phyloP scores from a whole-genome alignment of 2,888 invertebrate genomes.

The Cryptus viduatorius region DNA sequence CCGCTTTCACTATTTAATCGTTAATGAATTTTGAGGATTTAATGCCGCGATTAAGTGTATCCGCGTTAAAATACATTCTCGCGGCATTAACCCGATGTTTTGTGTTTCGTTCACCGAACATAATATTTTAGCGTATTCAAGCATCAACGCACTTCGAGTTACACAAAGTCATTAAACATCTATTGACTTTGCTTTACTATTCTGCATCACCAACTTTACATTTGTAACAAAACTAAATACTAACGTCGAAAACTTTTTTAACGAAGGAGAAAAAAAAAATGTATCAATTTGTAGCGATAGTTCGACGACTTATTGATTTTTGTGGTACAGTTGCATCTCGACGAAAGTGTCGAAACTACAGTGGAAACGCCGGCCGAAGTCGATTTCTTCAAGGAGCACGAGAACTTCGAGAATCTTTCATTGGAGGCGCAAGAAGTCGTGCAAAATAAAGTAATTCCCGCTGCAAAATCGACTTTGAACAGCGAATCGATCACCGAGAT shows the following conservation, averaged over 20 bases:
- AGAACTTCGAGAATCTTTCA: slow-evolving; percentile 81
- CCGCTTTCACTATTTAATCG: background rate
- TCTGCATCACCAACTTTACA: background rate
- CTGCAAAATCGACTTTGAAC: slow-evolving; percentile 10
- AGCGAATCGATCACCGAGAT: slow-evolving; percentile 49
- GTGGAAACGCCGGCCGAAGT: slow-evolving; percentile 90
- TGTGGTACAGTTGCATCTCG: slow-evolving; percentile 90
- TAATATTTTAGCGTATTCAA: no score
- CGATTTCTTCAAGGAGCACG: slow-evolving; percentile 96
- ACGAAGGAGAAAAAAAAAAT: background rate
- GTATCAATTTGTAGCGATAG: background rate
- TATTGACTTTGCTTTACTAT: background rate
- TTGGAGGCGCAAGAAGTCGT: slow-evolving; percentile 23
- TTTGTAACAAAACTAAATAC: background rate
- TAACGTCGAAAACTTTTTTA: background rate
- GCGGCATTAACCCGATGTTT: background rate
- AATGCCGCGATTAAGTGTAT: no score
- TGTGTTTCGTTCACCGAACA: background rate
- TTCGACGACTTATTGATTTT: slow-evolving; percentile 4
- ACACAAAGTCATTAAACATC: background rate
- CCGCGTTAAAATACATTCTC: no score
- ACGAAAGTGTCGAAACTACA: slow-evolving; percentile 87
- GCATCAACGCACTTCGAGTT: background rate
- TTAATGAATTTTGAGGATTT: no score
- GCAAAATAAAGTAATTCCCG: slow-evolving; percentile 19